Percentiles rank a stretch among this genome's conserved stretches.
Conservation (phyloP, 2,113 vertebrate genomes). For the Lepus americanus region DNA sequence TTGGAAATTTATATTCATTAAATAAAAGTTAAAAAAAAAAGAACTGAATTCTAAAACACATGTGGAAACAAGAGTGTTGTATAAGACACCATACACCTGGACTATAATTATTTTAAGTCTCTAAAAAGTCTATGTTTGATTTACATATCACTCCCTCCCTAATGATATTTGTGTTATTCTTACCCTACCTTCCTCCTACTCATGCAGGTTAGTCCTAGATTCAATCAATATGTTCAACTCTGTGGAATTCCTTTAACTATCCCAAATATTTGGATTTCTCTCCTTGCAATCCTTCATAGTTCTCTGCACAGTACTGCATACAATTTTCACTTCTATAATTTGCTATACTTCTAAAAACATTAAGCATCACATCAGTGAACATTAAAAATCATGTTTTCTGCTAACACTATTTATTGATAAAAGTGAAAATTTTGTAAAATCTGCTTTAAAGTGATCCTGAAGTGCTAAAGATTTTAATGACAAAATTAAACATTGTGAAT, state of each 20-base stretch:
- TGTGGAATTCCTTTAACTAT: background rate
- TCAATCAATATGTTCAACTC: background rate
- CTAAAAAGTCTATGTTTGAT: background rate
- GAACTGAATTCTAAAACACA: background rate
- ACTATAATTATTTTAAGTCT: background rate
- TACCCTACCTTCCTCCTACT: fast-evolving
- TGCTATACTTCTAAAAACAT: background rate
- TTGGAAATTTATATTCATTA: too few relatives aligned
- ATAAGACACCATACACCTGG: background rate
- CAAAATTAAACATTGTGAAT: background rate
- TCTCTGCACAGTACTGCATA: background rate
- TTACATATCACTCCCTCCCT: background rate
- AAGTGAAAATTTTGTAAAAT: conserved; percentile 42
- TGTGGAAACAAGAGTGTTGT: background rate
- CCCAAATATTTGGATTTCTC: background rate
- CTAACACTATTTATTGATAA: conserved; percentile 33
- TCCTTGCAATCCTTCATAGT: background rate
- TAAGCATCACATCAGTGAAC: background rate
- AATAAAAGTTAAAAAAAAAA: too few relatives aligned
- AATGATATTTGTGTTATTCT: too few relatives aligned
- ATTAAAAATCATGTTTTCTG: conserved; percentile 40
- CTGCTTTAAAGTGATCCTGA: background rate
- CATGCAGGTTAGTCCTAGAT: background rate
- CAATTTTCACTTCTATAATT: background rate
- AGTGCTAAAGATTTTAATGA: background rate